Base-by-base conservation (phyloP, 2,888 invertebrate genomes). In the Dorcus parallelipipedus region DNA sequence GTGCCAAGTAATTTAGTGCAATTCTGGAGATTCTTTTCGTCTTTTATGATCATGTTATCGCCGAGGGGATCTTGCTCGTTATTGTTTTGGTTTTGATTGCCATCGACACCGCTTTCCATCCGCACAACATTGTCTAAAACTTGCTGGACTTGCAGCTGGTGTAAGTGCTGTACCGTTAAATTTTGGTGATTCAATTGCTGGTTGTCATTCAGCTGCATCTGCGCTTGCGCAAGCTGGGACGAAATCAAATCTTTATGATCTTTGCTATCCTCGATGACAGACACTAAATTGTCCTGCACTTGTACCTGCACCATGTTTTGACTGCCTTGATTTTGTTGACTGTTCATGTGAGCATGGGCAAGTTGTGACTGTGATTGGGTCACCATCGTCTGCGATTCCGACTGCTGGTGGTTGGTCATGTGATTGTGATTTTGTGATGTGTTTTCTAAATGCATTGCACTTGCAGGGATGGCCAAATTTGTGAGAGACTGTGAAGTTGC, bases 91-190 rank as follows among this genome's bases (percentile, higher is more conserved):
- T 81, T 81, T 1, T 82, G 73, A 39, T 82, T 82, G 66, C 81
- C 82, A 3, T 81, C 81, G 1, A 81, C 80, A 17, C 75, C 69
- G 64, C 72, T 76, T 66, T 77, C 76, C 71, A 76, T 70, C 20
- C 76, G 71, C 7, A 75, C 75, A 56, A 77, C 77, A 64, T 77
- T 78, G 61, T 78, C 78, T 47, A 78, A 66, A 14, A 84, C 86
- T 79, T 86, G 86, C 72, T 85, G 85, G 23, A 84, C 84, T 53
- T 83, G 81, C 49, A 77, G 58, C 78, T 84, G 59, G 79, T 77
- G 66, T 54, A 76, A 62, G 58, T 77, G 76, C 64, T 77, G 76
- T 20, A 75, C 76, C 8, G 75, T 75, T 52, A 75, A 66, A 14
- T 73, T 69, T 58, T 77, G 77, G 41, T 76, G 76, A 40, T 71